Evolutionary conservation across 2,113 vertebrate genomes (phyloP).

Genomic region (Alces alces): DNA sequence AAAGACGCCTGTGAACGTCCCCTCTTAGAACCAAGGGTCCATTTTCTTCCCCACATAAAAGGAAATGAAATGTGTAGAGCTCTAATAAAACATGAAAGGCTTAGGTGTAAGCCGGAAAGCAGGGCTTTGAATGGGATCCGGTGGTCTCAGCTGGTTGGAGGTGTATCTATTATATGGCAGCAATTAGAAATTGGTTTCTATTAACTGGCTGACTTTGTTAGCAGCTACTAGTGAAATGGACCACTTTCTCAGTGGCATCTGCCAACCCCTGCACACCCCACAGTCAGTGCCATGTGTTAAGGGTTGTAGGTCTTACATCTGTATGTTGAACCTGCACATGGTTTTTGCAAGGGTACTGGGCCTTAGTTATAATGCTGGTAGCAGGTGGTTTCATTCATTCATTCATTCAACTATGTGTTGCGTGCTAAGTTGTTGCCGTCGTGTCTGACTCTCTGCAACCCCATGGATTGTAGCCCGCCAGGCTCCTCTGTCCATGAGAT

Average conservation of each 20-base stretch:
- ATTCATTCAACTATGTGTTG: not conserved
- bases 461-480: not conserved
- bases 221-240: conserved; percentile 67
- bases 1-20: conserved; percentile 51
- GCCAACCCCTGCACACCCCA: not conserved
- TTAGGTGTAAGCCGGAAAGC: conserved; percentile 75
- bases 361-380: not conserved
- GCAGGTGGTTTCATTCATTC: not conserved
- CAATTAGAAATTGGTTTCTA: conserved; percentile 81
- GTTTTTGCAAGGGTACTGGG: not conserved
- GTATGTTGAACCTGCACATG: not conserved
- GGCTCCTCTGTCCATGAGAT: not conserved
- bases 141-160: conserved; percentile 91
- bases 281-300: conserved; percentile 59
- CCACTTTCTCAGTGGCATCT: conserved; percentile 17
- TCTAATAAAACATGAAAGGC: conserved; percentile 85
- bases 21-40: conserved; percentile 26
- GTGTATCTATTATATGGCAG: conserved; percentile 82
- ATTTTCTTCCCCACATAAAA: conserved; percentile 75
- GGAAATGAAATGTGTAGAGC: conserved; percentile 73
- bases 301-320: conserved; percentile 35
- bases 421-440: not conserved
- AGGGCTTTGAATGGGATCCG: conserved; percentile 73
- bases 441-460: not conserved
- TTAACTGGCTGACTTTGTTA: conserved; percentile 74